These are phyloP conservation scores for Aradophagus sp. DNA, from an alignment of 1,140 invertebrate genomes.

Conservation along the genomic window DNA sequence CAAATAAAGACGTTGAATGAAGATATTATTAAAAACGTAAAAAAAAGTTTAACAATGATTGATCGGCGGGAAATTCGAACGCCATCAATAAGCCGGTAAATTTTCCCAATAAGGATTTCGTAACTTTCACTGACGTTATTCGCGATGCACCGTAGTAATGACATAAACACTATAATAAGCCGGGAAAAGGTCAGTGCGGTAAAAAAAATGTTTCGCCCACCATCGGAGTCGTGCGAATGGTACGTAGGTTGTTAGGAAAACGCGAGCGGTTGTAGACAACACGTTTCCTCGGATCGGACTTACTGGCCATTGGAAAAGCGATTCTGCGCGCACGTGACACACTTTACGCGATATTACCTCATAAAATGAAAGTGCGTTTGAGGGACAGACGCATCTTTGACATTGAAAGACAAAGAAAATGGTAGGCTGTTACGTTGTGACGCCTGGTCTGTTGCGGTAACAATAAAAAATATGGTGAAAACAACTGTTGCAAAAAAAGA, in stretches of 20 bases:
- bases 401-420: slow-evolving; percentile 52
- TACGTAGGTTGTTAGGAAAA: slow-evolving; percentile 48
- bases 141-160: slow-evolving; percentile 47
- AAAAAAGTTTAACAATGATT: no score
- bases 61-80: no score
- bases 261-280: slow-evolving; percentile 28
- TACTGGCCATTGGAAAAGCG: slow-evolving; percentile 23
- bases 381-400: slow-evolving; percentile 45
- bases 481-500: no score
- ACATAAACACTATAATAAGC: slow-evolving; percentile 56
- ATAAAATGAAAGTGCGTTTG: slow-evolving; percentile 46
- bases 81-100: no score
- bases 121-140: slow-evolving; percentile 56
- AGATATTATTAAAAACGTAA: no score
- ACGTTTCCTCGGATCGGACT: slow-evolving; percentile 42
- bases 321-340: slow-evolving; percentile 30
- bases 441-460: slow-evolving; percentile 11
- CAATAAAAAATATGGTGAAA: no score
- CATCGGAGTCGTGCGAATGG: slow-evolving; percentile 51
- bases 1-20: no score
- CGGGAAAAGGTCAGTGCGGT: slow-evolving; percentile 64
- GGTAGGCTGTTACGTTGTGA: slow-evolving; percentile 35
- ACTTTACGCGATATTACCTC: slow-evolving; percentile 45
- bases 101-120: slow-evolving; percentile 17
- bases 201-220: slow-evolving; percentile 66